Conservation (phyloP, 2,888 invertebrate species). For the Sphaerophoria rueppellii region DNA sequence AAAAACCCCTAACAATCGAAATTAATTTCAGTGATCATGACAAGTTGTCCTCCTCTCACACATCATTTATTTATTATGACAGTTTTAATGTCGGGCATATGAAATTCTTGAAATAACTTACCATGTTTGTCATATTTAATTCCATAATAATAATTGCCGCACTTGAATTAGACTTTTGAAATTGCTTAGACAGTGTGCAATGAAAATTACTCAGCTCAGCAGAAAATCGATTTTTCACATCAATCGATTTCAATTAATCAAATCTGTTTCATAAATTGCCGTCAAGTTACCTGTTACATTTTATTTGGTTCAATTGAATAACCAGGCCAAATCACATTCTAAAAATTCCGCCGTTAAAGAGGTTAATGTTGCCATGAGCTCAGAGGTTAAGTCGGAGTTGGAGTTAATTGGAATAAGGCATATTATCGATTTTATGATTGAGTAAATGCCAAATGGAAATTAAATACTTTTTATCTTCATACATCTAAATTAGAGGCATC, state of each 20-base stretch:
- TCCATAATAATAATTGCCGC: slow-evolving; percentile 31
- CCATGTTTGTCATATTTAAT: slow-evolving; percentile 48
- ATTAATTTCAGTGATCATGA: slow-evolving; percentile 31
- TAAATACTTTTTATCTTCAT: slow-evolving; percentile 13
- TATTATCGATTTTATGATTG: slow-evolving; percentile 13
- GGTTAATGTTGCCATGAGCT: slow-evolving; percentile 46
- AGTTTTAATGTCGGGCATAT: background rate
- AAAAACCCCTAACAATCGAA: background rate
- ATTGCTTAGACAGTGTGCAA: background rate
- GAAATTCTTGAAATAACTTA: slow-evolving; percentile 44
- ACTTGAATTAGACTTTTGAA: slow-evolving; percentile 15
- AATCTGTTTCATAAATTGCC: slow-evolving; percentile 48
- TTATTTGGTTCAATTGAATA: slow-evolving; percentile 1
- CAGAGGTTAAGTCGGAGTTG: background rate
- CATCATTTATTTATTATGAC: slow-evolving; percentile 5
- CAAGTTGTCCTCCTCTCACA: slow-evolving; percentile 38
- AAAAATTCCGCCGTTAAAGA: slow-evolving; percentile 57
- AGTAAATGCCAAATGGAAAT: slow-evolving; percentile 51
- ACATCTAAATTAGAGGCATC: slow-evolving; percentile 1
- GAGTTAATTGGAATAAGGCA: background rate
- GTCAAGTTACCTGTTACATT: slow-evolving; percentile 39
- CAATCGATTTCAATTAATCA: slow-evolving; percentile 69
- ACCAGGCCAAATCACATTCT: slow-evolving; percentile 52
- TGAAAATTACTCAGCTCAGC: slow-evolving; percentile 8
- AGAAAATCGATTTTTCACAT: slow-evolving; percentile 34